Base-by-base conservation (phyloP, 2,888 invertebrate species). In the Cataglyphis livida region DNA sequence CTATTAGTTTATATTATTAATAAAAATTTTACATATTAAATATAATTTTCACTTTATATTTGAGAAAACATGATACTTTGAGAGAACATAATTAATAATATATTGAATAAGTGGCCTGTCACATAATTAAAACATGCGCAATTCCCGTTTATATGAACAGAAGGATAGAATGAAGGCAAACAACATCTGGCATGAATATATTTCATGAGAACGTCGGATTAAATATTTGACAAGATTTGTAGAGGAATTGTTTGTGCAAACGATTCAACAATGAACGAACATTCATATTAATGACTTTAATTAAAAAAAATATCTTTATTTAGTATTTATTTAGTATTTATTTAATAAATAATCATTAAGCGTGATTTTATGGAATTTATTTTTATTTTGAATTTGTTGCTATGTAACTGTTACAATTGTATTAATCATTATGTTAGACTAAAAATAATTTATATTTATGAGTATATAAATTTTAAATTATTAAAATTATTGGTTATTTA, bases 181-280 rank as follows among this genome's bases (percentile, higher is more conserved):
- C 71, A 79, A 59, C 78, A 79, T 71, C 51, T 81, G 68, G 82
- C 32, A 61, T 68, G 79, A 68, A 51, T 70, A 79, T 79, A 78
- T 82, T 82, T 79, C 61, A 82, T 70, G 62, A 59, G 70, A n/a
- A 68, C 41, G 70, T 68, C 81, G 70, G 79, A 79, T 82, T 82
- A 82, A 79, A 82, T 79, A 79, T 82, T 82, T 70, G 68, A 66
- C 70, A 76, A 32, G 70, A 82, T 82, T 82, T 79, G 44, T 79
- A 79, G 54, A 79, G 68, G 25, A 51, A 64, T 32, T 51, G 61
- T 78, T 82, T 82, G 70, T 62, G 28, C 57, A 70, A 79, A 25
- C 59, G 41, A 71, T 79, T 71, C 59, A 71, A 79, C 71, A 70
- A 78, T 70, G 12, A 28, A 28, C 57, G 21, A 35, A 78, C 41